These are phyloP conservation scores for Drosophila affinis DNA, from an alignment of 2,888 invertebrate genomes.

Conservation along the genomic window DNA sequence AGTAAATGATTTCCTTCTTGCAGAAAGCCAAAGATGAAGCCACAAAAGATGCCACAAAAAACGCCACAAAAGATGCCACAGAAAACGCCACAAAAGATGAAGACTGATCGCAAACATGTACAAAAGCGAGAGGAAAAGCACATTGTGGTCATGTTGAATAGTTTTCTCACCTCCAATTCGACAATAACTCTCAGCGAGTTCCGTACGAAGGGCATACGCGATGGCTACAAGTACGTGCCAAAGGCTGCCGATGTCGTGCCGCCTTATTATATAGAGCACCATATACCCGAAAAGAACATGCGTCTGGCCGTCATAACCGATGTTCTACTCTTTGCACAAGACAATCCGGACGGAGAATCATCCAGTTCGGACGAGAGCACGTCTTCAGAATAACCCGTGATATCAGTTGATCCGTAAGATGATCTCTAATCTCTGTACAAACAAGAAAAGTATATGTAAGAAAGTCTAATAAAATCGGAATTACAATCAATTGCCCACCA, in stretches of 20 bases:
- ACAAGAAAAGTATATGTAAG: background rate
- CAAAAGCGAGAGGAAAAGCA: background rate
- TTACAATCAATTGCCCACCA: conserved; percentile 42
- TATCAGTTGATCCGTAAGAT: background rate
- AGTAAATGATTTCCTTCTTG: background rate
- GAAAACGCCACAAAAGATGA: background rate
- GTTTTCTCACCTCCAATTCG: background rate
- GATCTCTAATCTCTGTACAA: no score
- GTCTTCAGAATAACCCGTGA: background rate
- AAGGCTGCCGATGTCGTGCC: background rate
- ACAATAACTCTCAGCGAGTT: background rate
- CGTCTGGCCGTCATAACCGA: background rate
- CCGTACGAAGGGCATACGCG: background rate
- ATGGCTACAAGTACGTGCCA: background rate
- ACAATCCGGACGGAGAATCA: background rate
- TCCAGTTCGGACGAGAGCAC: background rate
- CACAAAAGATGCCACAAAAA: no score
- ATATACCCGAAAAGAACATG: background rate
- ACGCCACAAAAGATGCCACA: no score
- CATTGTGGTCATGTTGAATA: background rate
- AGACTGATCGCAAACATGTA: background rate
- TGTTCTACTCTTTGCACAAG: background rate
- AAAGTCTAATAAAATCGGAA: conserved; percentile 35
- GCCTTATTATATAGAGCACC: background rate
- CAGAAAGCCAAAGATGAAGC: no score